A percentile compares a stretch with the other conserved stretches of the same genome.
Conservation (phyloP, 2,113 vertebrate genomes). For the Probosciger aterrimus region DNA sequence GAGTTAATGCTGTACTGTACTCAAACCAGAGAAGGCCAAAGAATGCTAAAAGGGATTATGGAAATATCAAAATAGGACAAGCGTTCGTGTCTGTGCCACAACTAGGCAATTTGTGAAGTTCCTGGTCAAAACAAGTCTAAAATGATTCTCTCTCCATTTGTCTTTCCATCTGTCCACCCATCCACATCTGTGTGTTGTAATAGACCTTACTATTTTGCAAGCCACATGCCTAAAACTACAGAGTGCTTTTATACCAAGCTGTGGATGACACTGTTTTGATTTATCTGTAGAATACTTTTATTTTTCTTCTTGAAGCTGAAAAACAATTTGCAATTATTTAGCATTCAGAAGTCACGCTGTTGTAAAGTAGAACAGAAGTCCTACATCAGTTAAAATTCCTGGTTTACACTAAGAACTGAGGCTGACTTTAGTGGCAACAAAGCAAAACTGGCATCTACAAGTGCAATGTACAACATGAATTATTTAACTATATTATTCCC, state of each 20-base stretch:
- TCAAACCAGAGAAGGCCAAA: not conserved
- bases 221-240: not conserved
- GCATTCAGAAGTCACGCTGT: not conserved
- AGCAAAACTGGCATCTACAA: not conserved
- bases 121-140: not conserved
- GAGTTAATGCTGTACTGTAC: not conserved
- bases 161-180: not conserved
- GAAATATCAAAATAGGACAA: not conserved
- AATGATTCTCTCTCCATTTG: not conserved
- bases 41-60: not conserved
- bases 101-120: not conserved
- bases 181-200: not conserved
- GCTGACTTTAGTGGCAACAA: not conserved
- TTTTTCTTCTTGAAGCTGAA: slow-evolving; percentile 62
- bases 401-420: not conserved
- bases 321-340: not conserved
- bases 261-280: slow-evolving; percentile 77
- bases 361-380: not conserved
- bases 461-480: not conserved
- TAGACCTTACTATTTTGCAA: not conserved
- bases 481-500: not conserved
- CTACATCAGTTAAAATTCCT: not conserved
- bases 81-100: not conserved
- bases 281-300: slow-evolving; percentile 45
- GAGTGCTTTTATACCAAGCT: slow-evolving; percentile 73